Evolutionary conservation across 2,888 invertebrate genomes (phyloP).

Genomic region (Syrista parreyssii): DNA sequence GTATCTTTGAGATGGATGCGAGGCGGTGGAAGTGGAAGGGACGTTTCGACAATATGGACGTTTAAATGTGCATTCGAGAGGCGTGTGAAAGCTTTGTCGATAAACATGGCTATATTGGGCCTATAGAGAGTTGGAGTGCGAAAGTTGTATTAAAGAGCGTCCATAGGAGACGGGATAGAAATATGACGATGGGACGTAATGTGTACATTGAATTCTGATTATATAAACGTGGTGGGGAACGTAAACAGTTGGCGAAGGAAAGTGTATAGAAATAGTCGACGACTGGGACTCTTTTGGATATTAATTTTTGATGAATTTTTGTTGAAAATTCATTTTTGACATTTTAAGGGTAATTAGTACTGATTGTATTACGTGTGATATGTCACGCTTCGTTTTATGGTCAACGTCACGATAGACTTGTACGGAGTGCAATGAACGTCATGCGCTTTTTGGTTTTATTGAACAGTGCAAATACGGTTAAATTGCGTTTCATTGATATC

Average conservation of each 20-base stretch:
- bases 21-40: not conserved
- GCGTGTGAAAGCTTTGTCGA: not conserved
- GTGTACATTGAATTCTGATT: not conserved
- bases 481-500: not conserved
- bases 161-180: not conserved
- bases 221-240: not conserved
- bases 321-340: not conserved
- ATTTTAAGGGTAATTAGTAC: not conserved
- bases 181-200: not conserved
- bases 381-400: not conserved
- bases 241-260: not conserved
- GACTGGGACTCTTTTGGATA: not conserved
- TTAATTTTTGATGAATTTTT: not conserved
- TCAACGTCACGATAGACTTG: not conserved
- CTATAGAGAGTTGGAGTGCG: not conserved
- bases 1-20: not conserved
- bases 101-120: not conserved
- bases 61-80: not conserved
- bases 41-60: not conserved
- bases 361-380: not conserved
- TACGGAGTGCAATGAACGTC: not conserved
- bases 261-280: not conserved
- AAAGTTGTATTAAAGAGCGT: not conserved
- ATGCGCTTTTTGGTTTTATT: not conserved
- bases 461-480: not conserved